phyloP scores from a whole-genome alignment of 2,797 vertebrate genomes.

The Propithecus deckenii region DNA sequence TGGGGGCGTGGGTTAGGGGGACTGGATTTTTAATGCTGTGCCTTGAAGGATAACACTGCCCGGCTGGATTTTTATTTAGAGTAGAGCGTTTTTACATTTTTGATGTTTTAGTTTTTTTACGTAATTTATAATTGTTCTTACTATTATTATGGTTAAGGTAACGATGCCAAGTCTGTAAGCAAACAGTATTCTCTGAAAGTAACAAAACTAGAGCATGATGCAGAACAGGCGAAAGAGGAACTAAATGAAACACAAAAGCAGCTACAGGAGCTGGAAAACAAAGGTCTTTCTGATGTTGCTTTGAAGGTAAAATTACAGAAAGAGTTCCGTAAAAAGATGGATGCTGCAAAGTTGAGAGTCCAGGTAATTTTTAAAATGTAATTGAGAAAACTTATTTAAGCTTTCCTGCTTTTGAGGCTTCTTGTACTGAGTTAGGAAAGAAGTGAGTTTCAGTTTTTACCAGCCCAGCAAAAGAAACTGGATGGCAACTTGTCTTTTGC shows the following conservation, averaged over 20 bases:
- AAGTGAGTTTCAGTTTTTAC: conserved; percentile 22
- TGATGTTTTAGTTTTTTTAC: not conserved
- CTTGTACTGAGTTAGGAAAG: not conserved
- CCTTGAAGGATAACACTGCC: not conserved
- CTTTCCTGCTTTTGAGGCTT: not conserved
- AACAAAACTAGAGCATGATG: conserved; percentile 84
- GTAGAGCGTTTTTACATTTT: not conserved
- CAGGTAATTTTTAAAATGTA: conserved; percentile 82
- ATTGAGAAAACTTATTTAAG: not conserved
- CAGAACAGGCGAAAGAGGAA: conserved; percentile 85
- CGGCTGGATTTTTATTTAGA: not conserved
- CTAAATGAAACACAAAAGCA: conserved; percentile 84
- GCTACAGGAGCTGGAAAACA: conserved; percentile 85
- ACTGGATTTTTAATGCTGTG: not conserved
- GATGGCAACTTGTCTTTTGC: not conserved
- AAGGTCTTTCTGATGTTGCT: conserved; percentile 83
- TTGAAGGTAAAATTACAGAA: conserved; percentile 85
- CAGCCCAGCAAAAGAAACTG: not conserved
- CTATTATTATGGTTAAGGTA: conserved; percentile 85
- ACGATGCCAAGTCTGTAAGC: conserved; percentile 86
- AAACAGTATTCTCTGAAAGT: conserved; percentile 86
- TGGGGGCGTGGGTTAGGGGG: not conserved
- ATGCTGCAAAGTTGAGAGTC: conserved; percentile 85
- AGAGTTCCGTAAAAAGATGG: conserved; percentile 86
- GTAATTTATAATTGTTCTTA: conserved; percentile 6